Percentiles rank a stretch among this genome's conserved stretches.
phyloP scores from a whole-genome alignment of 2,797 vertebrate species.

The Catamblyrhynchus diadema region DNA sequence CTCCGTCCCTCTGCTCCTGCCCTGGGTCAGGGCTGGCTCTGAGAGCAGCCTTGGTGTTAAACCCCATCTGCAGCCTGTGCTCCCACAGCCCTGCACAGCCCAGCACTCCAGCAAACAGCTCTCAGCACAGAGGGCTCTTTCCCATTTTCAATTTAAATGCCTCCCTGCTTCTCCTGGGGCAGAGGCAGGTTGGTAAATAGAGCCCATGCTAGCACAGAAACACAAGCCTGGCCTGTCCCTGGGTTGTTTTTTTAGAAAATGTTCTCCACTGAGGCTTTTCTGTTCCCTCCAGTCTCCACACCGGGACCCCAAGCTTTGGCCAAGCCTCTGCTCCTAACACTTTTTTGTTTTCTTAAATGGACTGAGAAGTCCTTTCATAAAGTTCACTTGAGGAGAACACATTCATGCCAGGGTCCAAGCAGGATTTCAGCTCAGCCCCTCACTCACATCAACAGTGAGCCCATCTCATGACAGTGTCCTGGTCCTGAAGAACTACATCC shows the following conservation, averaged over 20 bases:
- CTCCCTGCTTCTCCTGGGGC: neutral
- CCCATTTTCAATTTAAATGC: neutral
- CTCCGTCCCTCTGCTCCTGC: neutral
- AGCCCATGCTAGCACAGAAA: neutral
- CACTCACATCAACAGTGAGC: neutral
- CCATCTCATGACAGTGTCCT: neutral
- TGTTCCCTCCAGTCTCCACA: conserved; percentile 38
- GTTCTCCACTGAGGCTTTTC: conserved; percentile 63
- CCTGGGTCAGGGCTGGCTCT: too few species aligned
- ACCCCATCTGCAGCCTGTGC: neutral
- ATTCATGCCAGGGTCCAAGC: neutral
- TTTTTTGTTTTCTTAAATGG: conserved; percentile 57
- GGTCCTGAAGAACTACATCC: neutral
- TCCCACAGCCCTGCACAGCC: neutral
- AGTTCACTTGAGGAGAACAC: conserved; percentile 21
- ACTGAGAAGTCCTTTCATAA: conserved; percentile 65
- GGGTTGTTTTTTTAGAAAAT: conserved; percentile 35
- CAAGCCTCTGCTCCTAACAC: conserved; percentile 60
- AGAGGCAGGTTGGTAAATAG: conserved; percentile 2
- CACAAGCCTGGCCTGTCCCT: conserved; percentile 45
- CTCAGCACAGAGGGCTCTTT: neutral
- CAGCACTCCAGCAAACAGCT: neutral
- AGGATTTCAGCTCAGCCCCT: neutral
- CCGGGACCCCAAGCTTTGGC: conserved; percentile 30
- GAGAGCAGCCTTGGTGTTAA: too few species aligned